Evolutionary conservation across 2,888 invertebrate genomes (phyloP).

Genomic region (Galerucella pusilla): DNA sequence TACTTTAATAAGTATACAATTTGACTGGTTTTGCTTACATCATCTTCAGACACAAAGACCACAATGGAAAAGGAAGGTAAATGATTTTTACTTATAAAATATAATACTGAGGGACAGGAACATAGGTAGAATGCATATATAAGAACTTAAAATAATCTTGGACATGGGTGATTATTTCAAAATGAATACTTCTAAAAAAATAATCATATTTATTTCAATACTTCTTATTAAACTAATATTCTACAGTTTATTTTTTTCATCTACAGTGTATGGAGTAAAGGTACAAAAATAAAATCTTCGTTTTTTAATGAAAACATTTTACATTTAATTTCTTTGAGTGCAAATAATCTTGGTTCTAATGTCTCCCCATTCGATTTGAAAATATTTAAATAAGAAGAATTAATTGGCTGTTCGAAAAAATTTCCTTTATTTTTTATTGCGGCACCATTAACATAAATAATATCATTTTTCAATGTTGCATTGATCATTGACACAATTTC

Average conservation of each 20-base stretch:
- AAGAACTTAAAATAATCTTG: not conserved
- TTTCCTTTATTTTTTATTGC: conserved; percentile 4
- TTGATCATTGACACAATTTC: not conserved
- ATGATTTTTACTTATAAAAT: too few relatives aligned
- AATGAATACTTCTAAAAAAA: not conserved
- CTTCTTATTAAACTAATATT: not conserved
- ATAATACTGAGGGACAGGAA: too few relatives aligned
- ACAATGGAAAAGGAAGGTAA: too few relatives aligned
- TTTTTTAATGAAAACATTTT: not conserved
- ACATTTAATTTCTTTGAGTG: conserved; percentile 2
- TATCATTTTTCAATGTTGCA: not conserved
- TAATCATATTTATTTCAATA: too few relatives aligned
- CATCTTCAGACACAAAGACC: too few relatives aligned
- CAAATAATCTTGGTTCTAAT: not conserved
- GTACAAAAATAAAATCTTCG: not conserved
- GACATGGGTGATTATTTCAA: not conserved
- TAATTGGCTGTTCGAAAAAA: not conserved
- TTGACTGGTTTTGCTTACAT: too few relatives aligned
- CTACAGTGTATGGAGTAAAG: not conserved
- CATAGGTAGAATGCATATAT: not conserved
- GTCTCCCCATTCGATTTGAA: too few relatives aligned
- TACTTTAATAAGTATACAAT: too few relatives aligned
- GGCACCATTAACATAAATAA: not conserved
- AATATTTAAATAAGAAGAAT: conserved; percentile 1
- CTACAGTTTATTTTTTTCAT: not conserved